Percentiles rank a stretch among this genome's conserved stretches.
These are phyloP conservation scores for Apeltes quadracus DNA, from an alignment of 2,113 vertebrate species.

Conservation along the genomic window DNA sequence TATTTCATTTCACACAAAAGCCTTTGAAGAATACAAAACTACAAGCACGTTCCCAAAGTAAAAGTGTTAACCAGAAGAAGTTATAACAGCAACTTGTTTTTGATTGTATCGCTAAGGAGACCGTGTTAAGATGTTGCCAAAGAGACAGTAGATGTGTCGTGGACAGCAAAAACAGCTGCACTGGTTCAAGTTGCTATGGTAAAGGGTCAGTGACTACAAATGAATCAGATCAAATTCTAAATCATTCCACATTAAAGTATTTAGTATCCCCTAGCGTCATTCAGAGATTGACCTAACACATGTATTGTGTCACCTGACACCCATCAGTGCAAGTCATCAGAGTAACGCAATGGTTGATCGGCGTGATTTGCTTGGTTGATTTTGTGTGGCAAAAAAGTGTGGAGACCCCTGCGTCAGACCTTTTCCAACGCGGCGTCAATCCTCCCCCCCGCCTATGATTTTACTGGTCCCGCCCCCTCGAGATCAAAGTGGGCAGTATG, in stretches of 20 bases:
- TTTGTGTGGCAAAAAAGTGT: too few species aligned
- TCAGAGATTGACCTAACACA: neutral
- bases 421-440: too few species aligned
- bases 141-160: conserved; percentile 26
- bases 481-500: too few species aligned
- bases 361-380: too few species aligned
- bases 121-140: conserved; percentile 47
- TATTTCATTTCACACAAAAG: conserved; percentile 56
- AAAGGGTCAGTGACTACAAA: conserved; percentile 3
- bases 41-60: conserved; percentile 65
- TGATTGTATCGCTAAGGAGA: conserved; percentile 56
- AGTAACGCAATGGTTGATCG: too few species aligned
- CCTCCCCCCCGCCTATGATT: too few species aligned
- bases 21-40: conserved; percentile 46
- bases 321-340: too few species aligned
- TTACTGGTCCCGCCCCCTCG: too few species aligned
- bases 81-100: conserved; percentile 62
- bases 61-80: conserved; percentile 69
- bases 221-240: neutral
- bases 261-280: conserved; percentile 15
- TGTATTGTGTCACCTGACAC: neutral
- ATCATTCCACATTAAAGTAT: conserved; percentile 13
- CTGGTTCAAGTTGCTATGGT: conserved; percentile 31
- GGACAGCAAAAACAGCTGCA: conserved; percentile 16
- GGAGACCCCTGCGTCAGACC: too few species aligned